Evolutionary conservation across 2,113 vertebrate species (phyloP), one percentile per base, ranked within the genome.

Genomic region (Sceloporus undulatus): DNA sequence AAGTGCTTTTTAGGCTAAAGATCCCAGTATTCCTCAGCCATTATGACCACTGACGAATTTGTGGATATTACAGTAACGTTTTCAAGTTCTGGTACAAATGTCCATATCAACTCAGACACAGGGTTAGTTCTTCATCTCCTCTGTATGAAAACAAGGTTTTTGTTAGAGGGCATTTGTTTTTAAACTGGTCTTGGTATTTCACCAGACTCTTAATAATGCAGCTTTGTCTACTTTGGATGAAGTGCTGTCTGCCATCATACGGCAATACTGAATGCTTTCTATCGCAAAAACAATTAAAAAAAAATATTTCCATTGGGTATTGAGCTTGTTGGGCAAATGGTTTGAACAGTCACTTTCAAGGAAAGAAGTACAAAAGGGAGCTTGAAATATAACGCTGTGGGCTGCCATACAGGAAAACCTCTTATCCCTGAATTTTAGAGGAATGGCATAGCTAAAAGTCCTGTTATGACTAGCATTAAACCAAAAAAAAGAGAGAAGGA

Each of bases 201-300:
- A 77, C 29, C 74, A 85, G 40, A 52, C 40, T 68, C 23, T 13
- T n/a, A 82, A 66, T 42, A 88, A 89, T 73, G 23, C 27, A 19
- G 3, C 48, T 75, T 2, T 86, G 89, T 38, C 3, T 77, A 76
- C 80, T 73, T 86, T 80, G 85, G n/a, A 82, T 11, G 85, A 71
- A 79, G 82, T 71, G 83, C 4, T 86, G 19, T n/a, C 77, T 59
- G 70, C 88, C 80, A 62, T 86, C 62, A 89, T 89, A 65, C 65
- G 11, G 2, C 81, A 3, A 16, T 3, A 14, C 79, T 79, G 16
- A 83, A 88, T 90, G 59, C 2, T 27, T 59, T 85, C 73, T 0
- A 79, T 6, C 23, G 74, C 16, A 88, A 76, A 76, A 66, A 42
- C 29, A 68, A 78, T 25, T 48, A 29, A 79, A 42, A 42, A 42